Evolutionary conservation across 1,140 invertebrate species (phyloP).

Genomic region (Drosophila teissieri): DNA sequence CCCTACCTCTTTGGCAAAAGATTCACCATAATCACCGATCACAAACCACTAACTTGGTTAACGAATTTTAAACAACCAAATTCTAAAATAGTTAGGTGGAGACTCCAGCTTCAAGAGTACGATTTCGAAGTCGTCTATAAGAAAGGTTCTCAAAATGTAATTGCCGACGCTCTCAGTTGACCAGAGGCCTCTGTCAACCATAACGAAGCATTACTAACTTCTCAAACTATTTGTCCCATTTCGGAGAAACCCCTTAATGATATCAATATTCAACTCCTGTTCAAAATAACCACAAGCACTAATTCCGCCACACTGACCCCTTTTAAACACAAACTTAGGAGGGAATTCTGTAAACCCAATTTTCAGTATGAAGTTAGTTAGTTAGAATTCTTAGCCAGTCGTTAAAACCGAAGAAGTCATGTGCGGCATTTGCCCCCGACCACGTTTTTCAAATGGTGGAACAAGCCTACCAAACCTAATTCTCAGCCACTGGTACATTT

Average conservation of each 20-base stretch:
- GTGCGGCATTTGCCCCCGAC: too few species aligned
- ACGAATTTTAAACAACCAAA: conserved; percentile 5
- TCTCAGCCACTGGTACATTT: too few species aligned
- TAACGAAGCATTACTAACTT: neutral
- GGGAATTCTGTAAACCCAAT: too few species aligned
- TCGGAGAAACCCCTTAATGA: neutral
- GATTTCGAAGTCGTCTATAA: conserved; percentile 11
- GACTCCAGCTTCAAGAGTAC: conserved; percentile 6
- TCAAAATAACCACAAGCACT: neutral
- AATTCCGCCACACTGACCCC: too few species aligned
- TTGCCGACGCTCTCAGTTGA: conserved; percentile 15
- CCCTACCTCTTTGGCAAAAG: conserved; percentile 11
- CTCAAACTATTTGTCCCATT: too few species aligned
- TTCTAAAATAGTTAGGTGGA: conserved; percentile 18
- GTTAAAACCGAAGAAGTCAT: too few species aligned
- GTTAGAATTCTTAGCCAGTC: too few species aligned
- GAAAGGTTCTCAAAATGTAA: conserved; percentile 5
- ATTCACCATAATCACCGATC: conserved; percentile 4
- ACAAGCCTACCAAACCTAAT: too few species aligned
- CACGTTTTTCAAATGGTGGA: too few species aligned
- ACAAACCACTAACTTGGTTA: conserved; percentile 1
- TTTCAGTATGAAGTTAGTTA: too few species aligned
- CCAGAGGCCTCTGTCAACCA: too few species aligned
- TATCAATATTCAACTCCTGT: neutral
- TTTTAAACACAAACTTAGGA: too few species aligned